Percentiles rank a stretch among this genome's conserved stretches.
These are phyloP conservation scores for Subacronicta megacephala DNA, from an alignment of 2,888 invertebrate genomes.

Conservation along the genomic window DNA sequence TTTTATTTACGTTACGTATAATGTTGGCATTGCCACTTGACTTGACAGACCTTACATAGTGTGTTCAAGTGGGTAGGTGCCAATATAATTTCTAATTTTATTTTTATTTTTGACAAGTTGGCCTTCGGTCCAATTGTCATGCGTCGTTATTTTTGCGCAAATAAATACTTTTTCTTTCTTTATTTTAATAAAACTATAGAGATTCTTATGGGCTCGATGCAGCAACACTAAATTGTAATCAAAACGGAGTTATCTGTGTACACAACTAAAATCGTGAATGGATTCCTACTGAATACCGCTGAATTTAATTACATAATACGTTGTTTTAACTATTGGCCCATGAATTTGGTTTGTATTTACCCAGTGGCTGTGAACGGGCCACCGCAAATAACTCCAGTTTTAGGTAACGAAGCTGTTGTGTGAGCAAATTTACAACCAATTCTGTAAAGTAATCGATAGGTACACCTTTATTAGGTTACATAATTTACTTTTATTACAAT, in stretches of 20 bases:
- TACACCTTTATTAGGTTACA: background rate
- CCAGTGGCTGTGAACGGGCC: background rate
- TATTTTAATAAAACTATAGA: no score
- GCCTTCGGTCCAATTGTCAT: no score
- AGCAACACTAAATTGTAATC: constrained; percentile 1
- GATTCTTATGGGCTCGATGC: no score
- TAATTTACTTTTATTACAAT: background rate
- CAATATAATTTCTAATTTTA: no score
- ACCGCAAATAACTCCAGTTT: constrained; percentile 1
- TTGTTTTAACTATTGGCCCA: constrained; percentile 13
- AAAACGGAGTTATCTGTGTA: constrained; percentile 1
- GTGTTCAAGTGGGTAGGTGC: no score
- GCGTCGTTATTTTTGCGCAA: no score
- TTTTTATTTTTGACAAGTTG: no score
- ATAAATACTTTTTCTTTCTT: no score
- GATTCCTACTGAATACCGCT: constrained; percentile 7
- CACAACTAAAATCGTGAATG: constrained; percentile 1
- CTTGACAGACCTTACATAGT: no score
- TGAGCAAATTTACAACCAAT: constrained; percentile 3
- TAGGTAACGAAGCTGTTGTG: background rate
- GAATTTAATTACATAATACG: constrained; percentile 10
- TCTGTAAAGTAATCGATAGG: background rate
- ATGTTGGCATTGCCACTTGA: no score
- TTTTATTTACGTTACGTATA: no score
- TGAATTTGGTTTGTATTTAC: constrained; percentile 8